Conservation (phyloP, 1,140 invertebrate species). For the Drosophila busckii region DNA sequence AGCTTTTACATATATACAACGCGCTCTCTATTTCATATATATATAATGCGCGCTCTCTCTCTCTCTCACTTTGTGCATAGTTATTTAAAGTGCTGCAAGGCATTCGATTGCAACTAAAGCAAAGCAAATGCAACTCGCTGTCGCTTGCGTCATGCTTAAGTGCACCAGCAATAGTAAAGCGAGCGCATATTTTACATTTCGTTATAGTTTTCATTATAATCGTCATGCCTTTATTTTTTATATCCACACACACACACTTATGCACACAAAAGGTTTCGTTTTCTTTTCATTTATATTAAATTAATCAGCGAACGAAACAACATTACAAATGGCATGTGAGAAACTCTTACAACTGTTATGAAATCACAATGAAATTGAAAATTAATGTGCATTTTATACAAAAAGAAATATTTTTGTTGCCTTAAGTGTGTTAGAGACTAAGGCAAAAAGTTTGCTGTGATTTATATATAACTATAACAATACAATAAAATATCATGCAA, state of each 20-base stretch:
- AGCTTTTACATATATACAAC: conserved; percentile 35
- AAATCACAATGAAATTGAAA: no score
- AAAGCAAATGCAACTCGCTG: conserved; percentile 38
- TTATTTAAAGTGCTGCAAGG: conserved; percentile 73
- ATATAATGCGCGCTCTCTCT: conserved; percentile 21
- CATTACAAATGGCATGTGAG: no score
- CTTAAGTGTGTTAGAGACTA: no score
- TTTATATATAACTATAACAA: no score
- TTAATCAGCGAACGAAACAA: no score
- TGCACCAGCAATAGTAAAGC: no score
- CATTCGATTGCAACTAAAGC: conserved; percentile 58
- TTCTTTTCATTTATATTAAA: no score
- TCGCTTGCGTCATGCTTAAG: conserved; percentile 70
- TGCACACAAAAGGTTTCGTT: not conserved
- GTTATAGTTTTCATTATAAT: conserved; percentile 34
- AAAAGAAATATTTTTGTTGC: no score
- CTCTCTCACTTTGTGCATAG: conserved; percentile 38
- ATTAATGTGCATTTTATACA: no score
- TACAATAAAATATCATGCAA: no score
- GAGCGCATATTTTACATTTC: conserved; percentile 68
- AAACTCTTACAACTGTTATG: no score
- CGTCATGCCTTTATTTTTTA: not conserved
- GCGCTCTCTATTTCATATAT: conserved; percentile 18
- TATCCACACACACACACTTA: not conserved
- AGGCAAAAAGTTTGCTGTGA: no score